A percentile compares a stretch with the other conserved stretches of the same genome.
phyloP scores from a whole-genome alignment of 2,888 invertebrate species.

The Scaptomyza cyrtandrae region DNA sequence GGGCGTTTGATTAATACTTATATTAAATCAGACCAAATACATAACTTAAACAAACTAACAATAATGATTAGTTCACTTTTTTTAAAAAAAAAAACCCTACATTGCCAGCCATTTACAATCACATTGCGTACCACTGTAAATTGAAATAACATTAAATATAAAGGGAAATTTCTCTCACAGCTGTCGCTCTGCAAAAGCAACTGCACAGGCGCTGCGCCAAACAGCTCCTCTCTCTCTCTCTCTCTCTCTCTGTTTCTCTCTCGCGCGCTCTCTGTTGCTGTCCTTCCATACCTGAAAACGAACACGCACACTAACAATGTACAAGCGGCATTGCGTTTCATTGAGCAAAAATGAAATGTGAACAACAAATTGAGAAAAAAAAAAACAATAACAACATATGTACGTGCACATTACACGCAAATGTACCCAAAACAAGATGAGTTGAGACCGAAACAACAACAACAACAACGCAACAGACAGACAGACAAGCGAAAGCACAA shows the following conservation, averaged over 20 bases:
- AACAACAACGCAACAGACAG: neutral
- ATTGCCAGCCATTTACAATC: neutral
- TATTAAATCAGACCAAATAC: neutral
- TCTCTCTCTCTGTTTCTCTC: conserved; percentile 12
- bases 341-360: conserved; percentile 62
- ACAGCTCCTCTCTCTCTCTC: conserved; percentile 3
- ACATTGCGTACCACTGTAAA: conserved; percentile 26
- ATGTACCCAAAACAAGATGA: conserved; percentile 18
- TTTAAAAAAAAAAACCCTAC: neutral
- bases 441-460: conserved; percentile 11
- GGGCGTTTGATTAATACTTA: neutral
- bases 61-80: too few relatives aligned
- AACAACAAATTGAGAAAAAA: conserved; percentile 4
- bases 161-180: conserved; percentile 37
- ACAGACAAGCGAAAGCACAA: conserved; percentile 11
- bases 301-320: conserved; percentile 5
- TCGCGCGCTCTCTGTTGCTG: neutral
- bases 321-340: conserved; percentile 51
- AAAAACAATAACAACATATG: neutral
- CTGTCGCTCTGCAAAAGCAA: conserved; percentile 14
- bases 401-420: conserved; percentile 42
- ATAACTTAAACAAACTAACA: neutral
- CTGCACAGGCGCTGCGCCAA: conserved; percentile 34
- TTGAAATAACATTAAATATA: conserved; percentile 1
- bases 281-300: conserved; percentile 47